Percentiles rank a stretch among this genome's conserved stretches.
Evolutionary conservation across 2,113 vertebrate species (phyloP).

Genomic region (Turdus rufiventris): DNA sequence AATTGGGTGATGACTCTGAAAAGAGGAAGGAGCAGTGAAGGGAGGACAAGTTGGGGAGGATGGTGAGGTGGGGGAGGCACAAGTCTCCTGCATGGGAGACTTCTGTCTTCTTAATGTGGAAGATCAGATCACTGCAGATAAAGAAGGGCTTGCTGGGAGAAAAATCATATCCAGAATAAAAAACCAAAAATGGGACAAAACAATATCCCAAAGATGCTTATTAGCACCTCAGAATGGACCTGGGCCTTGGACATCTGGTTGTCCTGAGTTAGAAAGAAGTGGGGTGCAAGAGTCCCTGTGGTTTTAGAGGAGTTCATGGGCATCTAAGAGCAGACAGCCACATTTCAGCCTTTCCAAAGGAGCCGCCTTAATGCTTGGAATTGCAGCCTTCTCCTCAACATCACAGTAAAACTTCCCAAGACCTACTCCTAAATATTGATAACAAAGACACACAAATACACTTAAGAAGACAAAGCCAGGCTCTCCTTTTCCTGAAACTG

Average conservation of each 20-base stretch:
- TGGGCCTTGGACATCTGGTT: background rate
- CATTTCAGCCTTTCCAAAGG: background rate
- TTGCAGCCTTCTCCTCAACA: background rate
- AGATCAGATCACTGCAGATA: background rate
- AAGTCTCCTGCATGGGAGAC: background rate
- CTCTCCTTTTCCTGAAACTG: background rate
- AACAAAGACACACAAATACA: background rate
- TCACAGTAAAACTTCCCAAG: background rate
- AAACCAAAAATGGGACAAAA: background rate
- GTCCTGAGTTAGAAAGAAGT: background rate
- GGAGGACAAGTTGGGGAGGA: background rate
- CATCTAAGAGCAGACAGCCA: background rate
- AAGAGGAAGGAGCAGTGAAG: background rate
- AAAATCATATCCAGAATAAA: background rate
- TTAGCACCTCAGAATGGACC: background rate
- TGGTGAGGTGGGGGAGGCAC: background rate
- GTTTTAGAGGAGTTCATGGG: background rate
- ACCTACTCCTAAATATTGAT: background rate
- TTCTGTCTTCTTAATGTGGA: background rate
- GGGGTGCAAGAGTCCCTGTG: rapidly evolving
- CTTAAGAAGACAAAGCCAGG: background rate
- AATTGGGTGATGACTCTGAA: background rate
- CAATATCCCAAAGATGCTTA: background rate
- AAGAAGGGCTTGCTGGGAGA: background rate
- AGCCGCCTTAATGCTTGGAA: background rate